These are phyloP conservation scores for Manacus vitellinus DNA, from an alignment of 2,113 vertebrate genomes.

Conservation along the genomic window DNA sequence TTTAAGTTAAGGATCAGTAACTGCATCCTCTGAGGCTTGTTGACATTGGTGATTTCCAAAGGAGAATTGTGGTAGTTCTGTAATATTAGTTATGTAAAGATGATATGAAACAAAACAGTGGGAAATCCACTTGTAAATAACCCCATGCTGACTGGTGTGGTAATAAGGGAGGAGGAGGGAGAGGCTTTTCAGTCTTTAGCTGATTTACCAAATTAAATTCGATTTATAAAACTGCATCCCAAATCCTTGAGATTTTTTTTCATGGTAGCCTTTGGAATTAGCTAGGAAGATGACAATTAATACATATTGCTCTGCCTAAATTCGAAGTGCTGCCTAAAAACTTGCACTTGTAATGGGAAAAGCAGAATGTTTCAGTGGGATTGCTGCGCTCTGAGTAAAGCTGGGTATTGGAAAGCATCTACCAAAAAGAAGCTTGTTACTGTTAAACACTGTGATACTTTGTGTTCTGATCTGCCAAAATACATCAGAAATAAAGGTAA, in stretches of 20 bases:
- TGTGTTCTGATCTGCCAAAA: background rate
- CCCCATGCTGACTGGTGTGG: background rate
- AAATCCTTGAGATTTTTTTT: background rate
- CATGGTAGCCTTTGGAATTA: background rate
- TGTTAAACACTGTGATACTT: accelerated
- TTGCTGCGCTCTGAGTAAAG: background rate
- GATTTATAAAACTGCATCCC: background rate
- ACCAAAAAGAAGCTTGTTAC: background rate
- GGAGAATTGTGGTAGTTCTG: background rate
- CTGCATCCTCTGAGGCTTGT: background rate
- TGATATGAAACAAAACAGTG: background rate
- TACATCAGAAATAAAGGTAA: accelerated
- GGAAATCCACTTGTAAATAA: background rate
- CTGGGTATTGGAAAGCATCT: background rate
- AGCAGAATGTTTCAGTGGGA: background rate
- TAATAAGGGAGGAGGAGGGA: background rate
- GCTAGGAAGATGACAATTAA: background rate
- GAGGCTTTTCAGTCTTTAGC: background rate
- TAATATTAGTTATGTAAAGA: background rate
- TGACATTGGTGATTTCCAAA: background rate
- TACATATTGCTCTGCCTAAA: background rate
- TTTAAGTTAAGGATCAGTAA: background rate
- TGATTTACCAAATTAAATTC: background rate
- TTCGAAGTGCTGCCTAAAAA: background rate
- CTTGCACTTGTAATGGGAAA: background rate